These are phyloP conservation scores for Geodia barretti DNA, from an alignment of 37 sponge, comb jelly and placozoan species.

Conservation along the genomic window DNA sequence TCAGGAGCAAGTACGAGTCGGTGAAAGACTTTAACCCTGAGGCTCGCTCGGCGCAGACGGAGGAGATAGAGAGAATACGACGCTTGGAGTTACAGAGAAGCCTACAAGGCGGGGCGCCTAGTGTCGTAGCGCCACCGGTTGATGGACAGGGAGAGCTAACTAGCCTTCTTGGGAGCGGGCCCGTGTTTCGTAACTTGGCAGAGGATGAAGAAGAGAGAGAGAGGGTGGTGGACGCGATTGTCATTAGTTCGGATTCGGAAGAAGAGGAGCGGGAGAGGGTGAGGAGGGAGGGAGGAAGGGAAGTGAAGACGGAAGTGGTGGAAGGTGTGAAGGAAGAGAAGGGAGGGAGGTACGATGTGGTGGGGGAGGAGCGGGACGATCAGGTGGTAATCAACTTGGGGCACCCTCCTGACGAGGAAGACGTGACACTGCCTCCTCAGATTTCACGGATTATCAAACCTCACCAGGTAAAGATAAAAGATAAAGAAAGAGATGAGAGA, in stretches of 20 bases:
- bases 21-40: constrained; percentile 74
- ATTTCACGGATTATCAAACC: constrained; percentile 73
- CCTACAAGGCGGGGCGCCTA: background rate
- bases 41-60: constrained; percentile 70
- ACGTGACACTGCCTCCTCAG: constrained; percentile 85
- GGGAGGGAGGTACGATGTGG: background rate
- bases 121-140: too few species aligned
- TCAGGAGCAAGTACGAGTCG: constrained; percentile 37
- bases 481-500: too few species aligned
- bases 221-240: too few species aligned
- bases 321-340: background rate
- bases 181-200: too few species aligned
- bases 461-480: constrained; percentile 89
- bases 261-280: background rate
- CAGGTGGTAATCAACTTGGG: constrained; percentile 44
- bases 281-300: background rate
- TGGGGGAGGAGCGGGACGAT: background rate
- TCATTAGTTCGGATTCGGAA: too few species aligned
- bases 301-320: too few species aligned
- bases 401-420: constrained; percentile 72
- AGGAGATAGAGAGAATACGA: constrained; percentile 68
- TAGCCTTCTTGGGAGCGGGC: too few species aligned
- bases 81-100: constrained; percentile 52
- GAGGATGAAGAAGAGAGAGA: too few species aligned
- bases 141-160: too few species aligned